These are phyloP conservation scores for Polydrusus tereticollis DNA, from an alignment of 2,888 invertebrate species.

Conservation along the genomic window DNA sequence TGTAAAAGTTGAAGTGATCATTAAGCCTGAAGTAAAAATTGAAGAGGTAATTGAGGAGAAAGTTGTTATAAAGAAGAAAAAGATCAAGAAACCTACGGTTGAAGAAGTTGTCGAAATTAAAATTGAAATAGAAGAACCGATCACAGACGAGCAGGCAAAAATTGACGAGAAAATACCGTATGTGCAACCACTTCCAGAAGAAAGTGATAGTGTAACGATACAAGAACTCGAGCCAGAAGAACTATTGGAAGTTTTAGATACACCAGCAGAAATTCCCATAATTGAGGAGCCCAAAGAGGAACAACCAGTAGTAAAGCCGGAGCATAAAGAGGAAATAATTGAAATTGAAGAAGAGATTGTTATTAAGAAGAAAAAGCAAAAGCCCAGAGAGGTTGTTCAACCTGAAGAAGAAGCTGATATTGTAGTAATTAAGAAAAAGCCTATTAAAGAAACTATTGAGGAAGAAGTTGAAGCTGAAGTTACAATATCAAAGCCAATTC, in stretches of 20 bases:
- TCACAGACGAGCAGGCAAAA: background rate
- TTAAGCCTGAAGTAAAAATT: constrained; percentile 62
- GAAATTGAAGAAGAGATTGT: constrained; percentile 43
- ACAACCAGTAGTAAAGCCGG: constrained; percentile 7
- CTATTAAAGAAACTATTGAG: background rate
- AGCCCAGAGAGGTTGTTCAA: constrained; percentile 27
- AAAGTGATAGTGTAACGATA: constrained; percentile 55
- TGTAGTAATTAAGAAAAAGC: constrained; percentile 11
- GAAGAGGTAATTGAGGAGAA: constrained; percentile 54
- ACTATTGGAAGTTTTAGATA: constrained; percentile 29
- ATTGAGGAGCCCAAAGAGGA: constrained; percentile 40
- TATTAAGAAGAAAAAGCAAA: constrained; percentile 35
- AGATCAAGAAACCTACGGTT: constrained; percentile 20
- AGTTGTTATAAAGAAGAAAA: constrained; percentile 48
- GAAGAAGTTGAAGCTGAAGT: constrained; percentile 20
- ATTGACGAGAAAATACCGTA: constrained; percentile 52
- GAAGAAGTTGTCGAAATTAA: constrained; percentile 30
- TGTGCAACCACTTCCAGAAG: constrained; percentile 51
- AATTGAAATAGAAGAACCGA: constrained; percentile 22
- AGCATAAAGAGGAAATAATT: constrained; percentile 17
- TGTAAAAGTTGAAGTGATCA: constrained; percentile 55
- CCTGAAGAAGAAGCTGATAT: constrained; percentile 54
- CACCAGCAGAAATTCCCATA: constrained; percentile 32
- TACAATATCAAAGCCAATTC: constrained; percentile 21
- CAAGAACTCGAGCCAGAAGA: constrained; percentile 56